Percentiles rank a stretch among this genome's conserved stretches.
Conservation (phyloP, 2,888 invertebrate genomes). For the Ormia ochracea region DNA sequence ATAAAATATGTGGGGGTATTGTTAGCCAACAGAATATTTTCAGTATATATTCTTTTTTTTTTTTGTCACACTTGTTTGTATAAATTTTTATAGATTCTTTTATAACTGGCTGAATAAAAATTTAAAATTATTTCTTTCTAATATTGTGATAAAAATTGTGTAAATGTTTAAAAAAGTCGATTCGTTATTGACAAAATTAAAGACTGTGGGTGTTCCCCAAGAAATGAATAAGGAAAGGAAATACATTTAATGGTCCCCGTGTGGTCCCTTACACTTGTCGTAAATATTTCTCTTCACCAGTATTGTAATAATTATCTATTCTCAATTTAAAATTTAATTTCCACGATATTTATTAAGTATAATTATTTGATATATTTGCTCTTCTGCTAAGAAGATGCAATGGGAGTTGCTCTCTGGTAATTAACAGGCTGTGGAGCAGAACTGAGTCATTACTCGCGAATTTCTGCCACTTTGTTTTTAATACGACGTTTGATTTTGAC, state of each 20-base stretch:
- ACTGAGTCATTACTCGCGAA: conserved; percentile 27
- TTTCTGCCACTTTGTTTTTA: conserved; percentile 15
- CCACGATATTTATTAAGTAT: not conserved
- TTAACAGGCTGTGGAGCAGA: conserved; percentile 31
- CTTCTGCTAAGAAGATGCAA: not conserved
- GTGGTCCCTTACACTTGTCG: conserved; percentile 40
- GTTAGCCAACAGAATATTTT: conserved; percentile 28
- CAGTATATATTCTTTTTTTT: conserved; percentile 11
- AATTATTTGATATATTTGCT: not conserved
- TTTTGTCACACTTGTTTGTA: not conserved
- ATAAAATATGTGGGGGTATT: conserved; percentile 37
- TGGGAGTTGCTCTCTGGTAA: not conserved
- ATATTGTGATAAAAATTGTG: conserved; percentile 38
- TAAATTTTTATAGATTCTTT: conserved; percentile 25
- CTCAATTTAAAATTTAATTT: not conserved
- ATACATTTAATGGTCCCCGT: conserved; percentile 27
- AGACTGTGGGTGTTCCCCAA: conserved; percentile 42
- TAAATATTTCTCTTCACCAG: not conserved
- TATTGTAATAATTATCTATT: conserved; percentile 4
- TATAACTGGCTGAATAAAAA: conserved; percentile 11
- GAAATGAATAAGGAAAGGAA: conserved; percentile 2
- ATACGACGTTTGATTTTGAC: conserved; percentile 11
- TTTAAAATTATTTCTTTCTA: conserved; percentile 6
- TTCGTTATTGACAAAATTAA: conserved; percentile 27
- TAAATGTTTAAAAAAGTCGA: conserved; percentile 60